These are phyloP conservation scores for Lycaena phlaeas DNA, from an alignment of 2,888 invertebrate species.

Conservation along the genomic window DNA sequence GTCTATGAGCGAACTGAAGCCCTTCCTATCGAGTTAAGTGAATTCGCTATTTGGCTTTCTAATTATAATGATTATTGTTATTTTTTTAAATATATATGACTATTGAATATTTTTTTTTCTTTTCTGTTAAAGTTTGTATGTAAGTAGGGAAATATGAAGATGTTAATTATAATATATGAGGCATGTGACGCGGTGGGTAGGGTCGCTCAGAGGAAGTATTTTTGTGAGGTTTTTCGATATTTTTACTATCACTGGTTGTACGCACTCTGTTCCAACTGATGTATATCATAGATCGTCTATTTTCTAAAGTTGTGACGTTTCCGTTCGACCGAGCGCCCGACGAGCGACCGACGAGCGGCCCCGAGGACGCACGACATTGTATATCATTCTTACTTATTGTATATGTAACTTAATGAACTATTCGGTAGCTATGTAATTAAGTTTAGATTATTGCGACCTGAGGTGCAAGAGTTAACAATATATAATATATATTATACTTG, in stretches of 20 bases:
- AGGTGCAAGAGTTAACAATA: conserved; percentile 36
- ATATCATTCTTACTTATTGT: conserved; percentile 47
- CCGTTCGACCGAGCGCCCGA: conserved; percentile 26
- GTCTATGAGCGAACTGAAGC: conserved; percentile 35
- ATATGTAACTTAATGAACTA: conserved; percentile 56
- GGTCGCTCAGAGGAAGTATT: conserved; percentile 24
- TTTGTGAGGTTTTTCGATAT: neutral
- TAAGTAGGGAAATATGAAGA: conserved; percentile 58
- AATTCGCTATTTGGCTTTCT: conserved; percentile 51
- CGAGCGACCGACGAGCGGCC: too few relatives aligned
- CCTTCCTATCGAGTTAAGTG: conserved; percentile 51
- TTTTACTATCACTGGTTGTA: neutral
- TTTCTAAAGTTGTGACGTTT: conserved; percentile 11
- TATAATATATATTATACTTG: conserved; percentile 30
- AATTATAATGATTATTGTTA: conserved; percentile 45
- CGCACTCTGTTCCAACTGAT: neutral
- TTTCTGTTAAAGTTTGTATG: conserved; percentile 48
- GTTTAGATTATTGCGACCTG: conserved; percentile 45
- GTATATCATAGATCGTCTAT: neutral
- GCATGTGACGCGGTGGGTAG: conserved; percentile 28
- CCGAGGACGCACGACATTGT: conserved; percentile 25
- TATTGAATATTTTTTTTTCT: conserved; percentile 43
- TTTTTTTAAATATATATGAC: conserved; percentile 49
- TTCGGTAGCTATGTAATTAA: conserved; percentile 63
- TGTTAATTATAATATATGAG: conserved; percentile 39